These are phyloP conservation scores for Chelonus insularis DNA, from an alignment of 1,140 invertebrate species.

Conservation along the genomic window DNA sequence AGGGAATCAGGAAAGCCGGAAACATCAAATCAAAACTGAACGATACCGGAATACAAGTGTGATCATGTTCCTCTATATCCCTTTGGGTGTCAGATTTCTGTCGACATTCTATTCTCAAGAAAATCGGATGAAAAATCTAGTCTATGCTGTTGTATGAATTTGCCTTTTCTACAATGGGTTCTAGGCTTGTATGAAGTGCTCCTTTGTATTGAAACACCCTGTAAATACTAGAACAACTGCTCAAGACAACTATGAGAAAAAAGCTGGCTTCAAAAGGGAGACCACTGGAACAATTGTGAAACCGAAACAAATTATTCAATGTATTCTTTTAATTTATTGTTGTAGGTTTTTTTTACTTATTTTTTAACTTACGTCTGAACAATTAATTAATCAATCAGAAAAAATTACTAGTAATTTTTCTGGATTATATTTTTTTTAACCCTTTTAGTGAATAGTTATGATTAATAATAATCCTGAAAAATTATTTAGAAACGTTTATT, in stretches of 20 bases:
- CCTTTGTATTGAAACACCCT: constrained; percentile 42
- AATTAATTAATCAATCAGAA: not conserved
- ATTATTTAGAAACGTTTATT: no score
- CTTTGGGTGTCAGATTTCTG: constrained; percentile 38
- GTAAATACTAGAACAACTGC: constrained; percentile 31
- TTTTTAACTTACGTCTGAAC: not conserved
- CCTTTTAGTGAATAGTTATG: not conserved
- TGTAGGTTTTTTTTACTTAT: constrained; percentile 7
- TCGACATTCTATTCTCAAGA: no score
- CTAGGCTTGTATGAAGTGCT: constrained; percentile 21
- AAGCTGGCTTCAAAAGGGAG: constrained; percentile 23
- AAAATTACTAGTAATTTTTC: not conserved
- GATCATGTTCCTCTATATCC: constrained; percentile 25
- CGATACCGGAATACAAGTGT: constrained; percentile 29
- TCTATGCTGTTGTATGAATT: no score
- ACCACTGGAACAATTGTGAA: constrained; percentile 32
- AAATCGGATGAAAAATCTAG: no score
- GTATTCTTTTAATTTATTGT: constrained; percentile 5
- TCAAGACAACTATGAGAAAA: constrained; percentile 10
- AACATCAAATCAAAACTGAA: constrained; percentile 47
- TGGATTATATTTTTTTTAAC: not conserved
- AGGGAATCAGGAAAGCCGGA: constrained; percentile 50
- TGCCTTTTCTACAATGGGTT: no score
- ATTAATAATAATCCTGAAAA: not conserved
- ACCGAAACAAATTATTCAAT: constrained; percentile 34